Evolutionary conservation across 2,797 vertebrate species (phyloP), one percentile per base, ranked within the genome.

Genomic region (Halcyon leucocephala): DNA sequence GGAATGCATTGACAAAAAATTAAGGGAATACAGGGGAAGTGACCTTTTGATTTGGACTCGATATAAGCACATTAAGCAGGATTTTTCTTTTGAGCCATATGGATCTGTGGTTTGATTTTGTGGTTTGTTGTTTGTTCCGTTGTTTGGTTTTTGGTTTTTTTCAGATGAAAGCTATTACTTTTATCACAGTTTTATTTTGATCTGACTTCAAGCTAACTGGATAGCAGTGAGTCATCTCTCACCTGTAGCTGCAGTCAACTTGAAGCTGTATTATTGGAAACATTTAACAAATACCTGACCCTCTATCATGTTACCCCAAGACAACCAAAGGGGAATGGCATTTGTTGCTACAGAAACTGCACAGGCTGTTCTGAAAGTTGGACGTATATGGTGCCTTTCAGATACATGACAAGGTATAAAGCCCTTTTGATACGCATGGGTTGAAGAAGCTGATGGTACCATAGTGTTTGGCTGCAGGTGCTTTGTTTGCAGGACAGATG

Each of bases 81-180:
- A 78, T 62, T 93, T 94, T 93, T 95, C 58, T 44, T 69, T 93
- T 19, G 44, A 82, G 42, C 42, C 37, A 22, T 81, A 72, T 26
- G 29, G 51, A 79, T 81, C 9, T 70, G 24, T 84, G 48, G 25
- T 70, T 86, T 74, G 26, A 3, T 82, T 61, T 73, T n/a, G 4
- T 55, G 28, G 26, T 29, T 52, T 18, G 26, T 28, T 52, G 49
- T 51, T 26, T 28, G 26, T 7, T 52, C 25, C 8, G 7, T 44
- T 39, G 37, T 46, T 24, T 48, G 49, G 31, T 31, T 81, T 42
- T 18, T 42, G 37, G 10, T 14, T 52, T 33, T 79, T 87, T 41
- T 5, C 46, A 54, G 35, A 61, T 18, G 1, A 26, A 82, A 89
- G 48, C 26, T 88, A 49, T 69, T 91, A 35, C 49, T 90, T 94